Base-by-base conservation (phyloP, 2,113 vertebrate genomes). In the Uria aalge region DNA sequence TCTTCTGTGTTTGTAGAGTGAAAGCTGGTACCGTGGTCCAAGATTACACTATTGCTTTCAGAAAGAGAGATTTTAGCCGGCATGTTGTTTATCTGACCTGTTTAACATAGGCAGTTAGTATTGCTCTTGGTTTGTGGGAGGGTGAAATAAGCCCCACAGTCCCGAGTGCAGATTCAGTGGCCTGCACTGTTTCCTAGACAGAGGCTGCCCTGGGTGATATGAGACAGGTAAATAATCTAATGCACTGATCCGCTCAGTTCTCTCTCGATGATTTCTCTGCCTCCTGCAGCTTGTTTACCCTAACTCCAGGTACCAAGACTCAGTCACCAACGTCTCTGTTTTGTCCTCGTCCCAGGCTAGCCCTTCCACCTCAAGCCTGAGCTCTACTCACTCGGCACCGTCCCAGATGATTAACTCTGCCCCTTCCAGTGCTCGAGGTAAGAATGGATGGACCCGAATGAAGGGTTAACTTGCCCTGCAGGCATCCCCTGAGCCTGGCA, bases 351-450 rank as follows among this genome's bases (percentile, higher is more conserved):
- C 91, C 96, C 98, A 99, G 98, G 99, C 99, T 56, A 99, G 99
- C 97, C 99, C 99, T 72, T 99, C 99, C 85, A 99, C 99, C 94
- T 99, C 99, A 88, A 99, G 99, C 96, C 98, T 99, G 97, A 99
- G 99, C 94, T 99, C 99, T 60, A 99, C 99, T 74, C 99, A 99
- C 95, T 99, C 99, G 9, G 99, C 99, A 81, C 99, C 99, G 4
- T 99, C 99, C 68, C 99, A 99, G 98, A 99, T 99, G 98, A 98
- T 99, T 88, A 99, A 99, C 97, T 99, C 99, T 85, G 99, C 99
- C 92, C 99, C 99, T 72, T 99, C 99, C 92, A 99, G 99, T 80
- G 99, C 99, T 96, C 98, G 99, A 99, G 99, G 99, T 99, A 98
- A 98, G 98, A 95, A 96, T 5, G 38, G 76, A 78, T 80, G 86